A percentile compares a stretch with the other conserved stretches of the same genome.
Conservation (phyloP, 2,113 vertebrate species). For the Motacilla alba region DNA sequence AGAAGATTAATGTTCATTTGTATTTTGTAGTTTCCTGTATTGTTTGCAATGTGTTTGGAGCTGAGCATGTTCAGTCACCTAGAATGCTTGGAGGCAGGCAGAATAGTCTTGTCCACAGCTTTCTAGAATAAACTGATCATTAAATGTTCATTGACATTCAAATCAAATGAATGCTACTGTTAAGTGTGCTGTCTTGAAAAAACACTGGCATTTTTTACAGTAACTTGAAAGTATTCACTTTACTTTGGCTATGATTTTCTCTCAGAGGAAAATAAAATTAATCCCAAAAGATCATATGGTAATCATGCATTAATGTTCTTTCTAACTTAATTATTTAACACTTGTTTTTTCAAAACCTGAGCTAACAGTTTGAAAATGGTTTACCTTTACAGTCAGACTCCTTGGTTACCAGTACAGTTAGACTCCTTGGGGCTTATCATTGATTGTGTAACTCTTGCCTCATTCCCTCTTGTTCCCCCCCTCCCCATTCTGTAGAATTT, state of each 20-base stretch:
- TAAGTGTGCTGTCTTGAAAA: background rate
- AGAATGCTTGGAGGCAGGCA: background rate
- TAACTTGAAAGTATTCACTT: background rate
- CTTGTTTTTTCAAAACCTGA: background rate
- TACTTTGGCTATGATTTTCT: background rate
- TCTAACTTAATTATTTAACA: background rate
- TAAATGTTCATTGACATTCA: background rate
- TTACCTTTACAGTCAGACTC: background rate
- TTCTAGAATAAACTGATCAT: background rate
- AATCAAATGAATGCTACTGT: background rate
- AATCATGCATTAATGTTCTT: background rate
- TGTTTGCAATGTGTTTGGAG: background rate
- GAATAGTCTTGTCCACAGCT: background rate
- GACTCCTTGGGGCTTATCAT: background rate
- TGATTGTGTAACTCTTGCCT: background rate
- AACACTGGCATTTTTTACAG: background rate
- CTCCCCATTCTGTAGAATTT: background rate
- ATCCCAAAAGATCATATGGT: background rate
- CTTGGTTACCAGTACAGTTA: background rate
- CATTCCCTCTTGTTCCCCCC: rapidly evolving
- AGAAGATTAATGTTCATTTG: background rate
- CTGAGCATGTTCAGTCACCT: background rate
- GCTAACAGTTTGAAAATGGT: background rate
- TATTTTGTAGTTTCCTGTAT: background rate
- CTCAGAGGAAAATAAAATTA: background rate